phyloP scores from a whole-genome alignment of 2,113 vertebrate genomes.

The Elachura formosa region DNA sequence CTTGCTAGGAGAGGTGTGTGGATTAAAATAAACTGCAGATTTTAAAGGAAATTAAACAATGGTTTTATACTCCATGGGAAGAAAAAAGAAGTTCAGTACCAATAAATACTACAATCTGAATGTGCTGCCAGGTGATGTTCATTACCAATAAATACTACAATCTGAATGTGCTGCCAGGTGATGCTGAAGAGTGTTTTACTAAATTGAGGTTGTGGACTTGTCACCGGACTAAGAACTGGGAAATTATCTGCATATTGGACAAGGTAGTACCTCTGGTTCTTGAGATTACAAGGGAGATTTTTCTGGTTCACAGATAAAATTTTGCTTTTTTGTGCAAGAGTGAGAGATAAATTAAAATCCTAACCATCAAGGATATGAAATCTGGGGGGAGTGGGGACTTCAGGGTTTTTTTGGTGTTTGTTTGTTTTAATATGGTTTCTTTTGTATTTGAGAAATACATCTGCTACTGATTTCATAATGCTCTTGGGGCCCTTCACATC shows the following conservation, averaged over 20 bases:
- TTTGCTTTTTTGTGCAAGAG: not conserved
- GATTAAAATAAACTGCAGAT: not conserved
- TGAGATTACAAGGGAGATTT: not conserved
- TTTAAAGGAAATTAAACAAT: not conserved
- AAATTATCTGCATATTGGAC: not conserved
- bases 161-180: not conserved
- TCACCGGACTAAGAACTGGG: not conserved
- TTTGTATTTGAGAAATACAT: not conserved
- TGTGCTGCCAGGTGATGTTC: not conserved
- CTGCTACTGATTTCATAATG: not conserved
- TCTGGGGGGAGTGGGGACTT: no score
- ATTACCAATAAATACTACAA: no score
- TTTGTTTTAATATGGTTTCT: fast-evolving
- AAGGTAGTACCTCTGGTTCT: not conserved
- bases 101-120: not conserved
- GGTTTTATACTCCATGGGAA: not conserved
- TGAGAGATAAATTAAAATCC: not conserved
- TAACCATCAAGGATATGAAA: not conserved
- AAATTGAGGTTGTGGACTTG: not conserved
- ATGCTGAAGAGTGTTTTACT: not conserved
- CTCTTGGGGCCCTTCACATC: fast-evolving
- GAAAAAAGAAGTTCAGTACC: not conserved
- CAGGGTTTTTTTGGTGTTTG: not conserved
- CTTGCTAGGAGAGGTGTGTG: not conserved
- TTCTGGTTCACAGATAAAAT: not conserved